Conservation (phyloP, 2,797 vertebrate genomes). For the Ptychadena robeensis region DNA sequence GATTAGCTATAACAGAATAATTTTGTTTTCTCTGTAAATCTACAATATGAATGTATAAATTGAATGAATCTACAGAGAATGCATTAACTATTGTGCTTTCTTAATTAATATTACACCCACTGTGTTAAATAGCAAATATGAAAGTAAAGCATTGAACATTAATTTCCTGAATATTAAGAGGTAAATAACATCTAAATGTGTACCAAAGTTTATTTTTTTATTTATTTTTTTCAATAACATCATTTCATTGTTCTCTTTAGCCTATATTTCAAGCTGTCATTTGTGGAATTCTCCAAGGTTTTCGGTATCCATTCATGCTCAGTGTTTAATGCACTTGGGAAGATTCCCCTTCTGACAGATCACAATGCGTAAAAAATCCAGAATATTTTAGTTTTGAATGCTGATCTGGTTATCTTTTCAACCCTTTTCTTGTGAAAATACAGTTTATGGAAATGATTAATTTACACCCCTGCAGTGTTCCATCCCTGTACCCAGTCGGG, state of each 20-base stretch:
- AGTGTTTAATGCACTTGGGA: too few species aligned
- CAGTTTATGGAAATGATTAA: not conserved
- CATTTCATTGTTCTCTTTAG: not conserved
- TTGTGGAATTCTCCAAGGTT: too few species aligned
- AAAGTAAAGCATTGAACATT: not conserved
- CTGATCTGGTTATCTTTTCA: not conserved
- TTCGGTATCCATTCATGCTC: too few species aligned
- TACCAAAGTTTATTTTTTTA: not conserved
- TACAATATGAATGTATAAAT: not conserved
- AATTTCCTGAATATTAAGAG: not conserved
- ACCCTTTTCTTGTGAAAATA: too few species aligned
- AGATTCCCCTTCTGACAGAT: not conserved
- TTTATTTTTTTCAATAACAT: not conserved
- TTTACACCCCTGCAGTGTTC: too few species aligned
- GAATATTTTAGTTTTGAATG: not conserved
- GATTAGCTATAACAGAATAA: not conserved
- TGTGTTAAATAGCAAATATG: not conserved
- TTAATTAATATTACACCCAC: not conserved
- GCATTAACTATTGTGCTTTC: not conserved
- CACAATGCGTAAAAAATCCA: not conserved
- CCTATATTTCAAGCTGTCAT: too few species aligned
- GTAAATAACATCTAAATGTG: not conserved
- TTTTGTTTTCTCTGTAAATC: not conserved
- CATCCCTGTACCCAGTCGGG: too few species aligned
- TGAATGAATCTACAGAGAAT: not conserved